These are phyloP conservation scores for Seriola dumerili DNA, from an alignment of 2,113 vertebrate species.

Conservation along the genomic window DNA sequence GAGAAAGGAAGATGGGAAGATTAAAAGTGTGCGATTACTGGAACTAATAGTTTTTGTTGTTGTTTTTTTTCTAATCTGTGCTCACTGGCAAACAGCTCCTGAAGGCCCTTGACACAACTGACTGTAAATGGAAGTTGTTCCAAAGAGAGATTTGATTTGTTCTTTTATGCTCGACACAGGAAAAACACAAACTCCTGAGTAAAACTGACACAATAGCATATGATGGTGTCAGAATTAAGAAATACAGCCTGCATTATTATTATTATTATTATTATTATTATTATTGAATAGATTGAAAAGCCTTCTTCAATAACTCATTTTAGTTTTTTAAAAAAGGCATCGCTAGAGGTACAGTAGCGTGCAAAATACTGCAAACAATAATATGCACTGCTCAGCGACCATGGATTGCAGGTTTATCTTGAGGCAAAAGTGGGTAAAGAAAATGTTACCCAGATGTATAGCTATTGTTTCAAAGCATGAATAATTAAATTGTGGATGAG, in stretches of 20 bases:
- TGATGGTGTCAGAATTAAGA: background rate
- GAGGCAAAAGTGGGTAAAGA: slow-evolving; percentile 28
- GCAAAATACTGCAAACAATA: background rate
- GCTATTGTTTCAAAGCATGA: slow-evolving; percentile 39
- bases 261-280: background rate
- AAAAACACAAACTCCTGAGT: background rate
- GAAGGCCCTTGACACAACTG: background rate
- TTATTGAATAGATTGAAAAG: background rate
- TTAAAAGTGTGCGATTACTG: slow-evolving; percentile 7
- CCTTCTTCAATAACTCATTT: background rate
- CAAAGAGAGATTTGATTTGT: slow-evolving; percentile 4
- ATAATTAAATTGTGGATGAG: slow-evolving; percentile 45
- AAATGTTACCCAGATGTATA: slow-evolving; percentile 15
- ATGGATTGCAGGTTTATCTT: slow-evolving; percentile 17
- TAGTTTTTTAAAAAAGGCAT: background rate
- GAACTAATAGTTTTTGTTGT: background rate
- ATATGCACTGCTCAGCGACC: background rate
- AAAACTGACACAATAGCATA: background rate
- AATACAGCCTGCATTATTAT: background rate
- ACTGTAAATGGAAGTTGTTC: slow-evolving; percentile 14
- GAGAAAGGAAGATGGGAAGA: background rate
- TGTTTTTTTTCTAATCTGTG: background rate
- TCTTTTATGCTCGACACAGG: background rate
- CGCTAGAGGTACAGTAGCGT: background rate
- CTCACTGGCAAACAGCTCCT: slow-evolving; percentile 3